Conservation (phyloP, 2,888 invertebrate species). For the Caprella mutica region DNA sequence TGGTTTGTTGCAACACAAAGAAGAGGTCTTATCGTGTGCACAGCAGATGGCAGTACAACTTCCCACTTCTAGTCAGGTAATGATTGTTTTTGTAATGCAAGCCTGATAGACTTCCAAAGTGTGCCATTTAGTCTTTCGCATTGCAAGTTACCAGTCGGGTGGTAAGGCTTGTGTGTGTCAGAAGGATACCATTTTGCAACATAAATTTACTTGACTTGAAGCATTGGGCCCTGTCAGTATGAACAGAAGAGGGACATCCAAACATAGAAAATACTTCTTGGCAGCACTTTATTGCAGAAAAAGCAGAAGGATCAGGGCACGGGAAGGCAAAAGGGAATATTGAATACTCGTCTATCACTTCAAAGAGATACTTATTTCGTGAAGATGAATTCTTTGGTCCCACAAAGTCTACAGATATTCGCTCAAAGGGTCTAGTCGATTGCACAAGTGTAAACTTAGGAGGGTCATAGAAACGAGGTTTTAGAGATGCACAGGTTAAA, state of each 20-base stretch:
- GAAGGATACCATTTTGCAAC: neutral
- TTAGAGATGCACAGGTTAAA: neutral
- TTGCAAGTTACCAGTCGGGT: neutral
- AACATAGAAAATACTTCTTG: neutral
- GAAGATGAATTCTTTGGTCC: slow-evolving; percentile 31
- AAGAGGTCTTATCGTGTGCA: slow-evolving; percentile 8
- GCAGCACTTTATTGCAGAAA: neutral
- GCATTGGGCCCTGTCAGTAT: neutral
- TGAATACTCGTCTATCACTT: neutral
- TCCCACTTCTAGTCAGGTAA: slow-evolving; percentile 5
- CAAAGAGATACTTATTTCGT: slow-evolving; percentile 21
- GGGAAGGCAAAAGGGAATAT: neutral
- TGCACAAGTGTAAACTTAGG: slow-evolving; percentile 26
- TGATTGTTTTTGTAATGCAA: neutral
- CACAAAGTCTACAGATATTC: slow-evolving; percentile 34
- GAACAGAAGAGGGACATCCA: neutral
- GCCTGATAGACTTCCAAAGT: neutral
- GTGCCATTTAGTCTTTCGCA: slow-evolving; percentile 4
- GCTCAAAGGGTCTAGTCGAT: slow-evolving; percentile 34
- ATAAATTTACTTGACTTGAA: neutral
- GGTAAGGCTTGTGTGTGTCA: neutral
- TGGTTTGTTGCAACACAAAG: slow-evolving; percentile 12
- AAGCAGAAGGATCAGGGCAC: neutral
- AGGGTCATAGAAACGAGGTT: slow-evolving; percentile 13
- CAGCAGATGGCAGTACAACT: neutral